A percentile compares a stretch with the other conserved stretches of the same genome.
Conservation (phyloP, 2,797 vertebrate species). For the Acipenser oxyrinchus region DNA sequence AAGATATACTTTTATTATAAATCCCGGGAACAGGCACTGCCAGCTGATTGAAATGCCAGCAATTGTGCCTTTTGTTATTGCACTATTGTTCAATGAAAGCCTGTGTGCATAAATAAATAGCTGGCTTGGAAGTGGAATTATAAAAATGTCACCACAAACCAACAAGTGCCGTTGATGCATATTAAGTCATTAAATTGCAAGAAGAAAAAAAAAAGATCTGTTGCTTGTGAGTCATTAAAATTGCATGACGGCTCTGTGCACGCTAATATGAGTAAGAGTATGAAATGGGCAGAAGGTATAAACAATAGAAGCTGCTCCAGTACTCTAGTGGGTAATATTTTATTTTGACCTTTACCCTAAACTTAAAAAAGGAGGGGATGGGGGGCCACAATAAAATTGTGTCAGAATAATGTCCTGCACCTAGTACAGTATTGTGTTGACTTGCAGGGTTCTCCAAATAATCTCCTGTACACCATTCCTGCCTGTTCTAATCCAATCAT, state of each 20-base stretch:
- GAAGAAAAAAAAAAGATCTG: conserved; percentile 62
- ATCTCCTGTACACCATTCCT: no score
- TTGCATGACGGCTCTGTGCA: conserved; percentile 81
- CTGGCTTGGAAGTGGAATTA: conserved; percentile 79
- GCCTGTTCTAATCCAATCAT: no score
- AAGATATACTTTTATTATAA: conserved; percentile 88
- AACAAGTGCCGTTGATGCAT: conserved; percentile 80
- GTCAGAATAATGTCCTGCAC: no score
- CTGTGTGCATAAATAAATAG: conserved; percentile 88
- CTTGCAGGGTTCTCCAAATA: no score
- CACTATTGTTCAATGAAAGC: conserved; percentile 83
- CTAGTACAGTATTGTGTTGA: no score
- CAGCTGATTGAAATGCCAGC: conserved; percentile 76
- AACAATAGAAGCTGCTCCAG: conserved; percentile 59
- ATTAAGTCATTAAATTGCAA: conserved; percentile 71
- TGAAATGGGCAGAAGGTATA: conserved; percentile 56
- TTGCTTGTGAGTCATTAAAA: conserved; percentile 92
- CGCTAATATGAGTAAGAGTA: conserved; percentile 63
- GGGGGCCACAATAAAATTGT: no score
- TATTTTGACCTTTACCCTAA: conserved; percentile 21
- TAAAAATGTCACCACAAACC: conserved; percentile 79
- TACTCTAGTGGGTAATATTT: conserved; percentile 12
- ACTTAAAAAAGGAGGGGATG: conserved; percentile 18
- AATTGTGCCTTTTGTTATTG: conserved; percentile 77
- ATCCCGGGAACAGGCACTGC: conserved; percentile 71